phyloP scores from a whole-genome alignment of 1,140 invertebrate genomes.

The Diplogasteroides magnus region DNA sequence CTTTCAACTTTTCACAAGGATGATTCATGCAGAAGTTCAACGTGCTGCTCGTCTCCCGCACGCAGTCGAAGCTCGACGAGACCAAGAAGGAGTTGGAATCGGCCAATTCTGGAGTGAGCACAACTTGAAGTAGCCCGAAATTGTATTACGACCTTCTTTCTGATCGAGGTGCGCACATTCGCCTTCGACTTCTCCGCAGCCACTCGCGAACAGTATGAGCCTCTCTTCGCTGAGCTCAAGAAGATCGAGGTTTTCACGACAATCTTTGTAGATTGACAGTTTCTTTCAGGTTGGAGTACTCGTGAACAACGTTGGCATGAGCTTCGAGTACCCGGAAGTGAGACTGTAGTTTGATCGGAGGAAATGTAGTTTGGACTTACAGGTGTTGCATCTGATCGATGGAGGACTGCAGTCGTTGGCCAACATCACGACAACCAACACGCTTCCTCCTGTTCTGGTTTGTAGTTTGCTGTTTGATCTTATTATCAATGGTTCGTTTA shows the following conservation, averaged over 20 bases:
- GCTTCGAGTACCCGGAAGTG: background rate
- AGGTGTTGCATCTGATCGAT: conserved; percentile 40
- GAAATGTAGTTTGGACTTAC: background rate
- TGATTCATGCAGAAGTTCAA: conserved; percentile 10
- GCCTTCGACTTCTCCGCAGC: background rate
- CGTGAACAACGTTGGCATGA: background rate
- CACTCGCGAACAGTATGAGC: background rate
- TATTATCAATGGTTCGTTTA: conserved; percentile 4
- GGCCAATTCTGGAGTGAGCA: background rate
- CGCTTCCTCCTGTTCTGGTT: conserved; percentile 29
- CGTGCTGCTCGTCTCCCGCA: conserved; percentile 14
- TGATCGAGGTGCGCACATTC: background rate
- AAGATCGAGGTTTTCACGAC: background rate
- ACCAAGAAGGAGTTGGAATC: conserved; percentile 11
- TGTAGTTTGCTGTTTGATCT: conserved; percentile 9
- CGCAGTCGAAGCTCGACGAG: conserved; percentile 8
- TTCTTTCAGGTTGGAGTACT: background rate
- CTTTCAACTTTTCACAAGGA: background rate
- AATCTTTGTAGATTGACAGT: background rate
- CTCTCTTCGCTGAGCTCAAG: background rate
- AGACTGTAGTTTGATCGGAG: background rate
- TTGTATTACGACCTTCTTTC: background rate
- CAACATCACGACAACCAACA: conserved; percentile 43
- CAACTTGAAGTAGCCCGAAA: background rate
- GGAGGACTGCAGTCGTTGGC: conserved; percentile 43